phyloP scores from a whole-genome alignment of 30 jellyfish, hydroid and myxozoan species.

The Aurelia sp. region DNA sequence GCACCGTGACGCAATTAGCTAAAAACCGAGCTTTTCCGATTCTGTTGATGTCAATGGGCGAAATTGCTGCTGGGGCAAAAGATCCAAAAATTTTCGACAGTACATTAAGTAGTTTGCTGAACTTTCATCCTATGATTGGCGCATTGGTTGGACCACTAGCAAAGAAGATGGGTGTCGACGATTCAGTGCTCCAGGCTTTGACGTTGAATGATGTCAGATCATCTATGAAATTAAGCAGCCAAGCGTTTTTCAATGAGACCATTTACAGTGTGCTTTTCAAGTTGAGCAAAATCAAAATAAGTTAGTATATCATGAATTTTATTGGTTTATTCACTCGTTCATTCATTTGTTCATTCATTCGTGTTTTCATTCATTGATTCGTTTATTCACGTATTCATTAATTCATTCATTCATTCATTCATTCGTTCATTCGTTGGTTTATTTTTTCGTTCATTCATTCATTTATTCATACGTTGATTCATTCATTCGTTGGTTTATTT shows the following conservation, averaged over 20 bases:
- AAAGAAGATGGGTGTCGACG: neutral
- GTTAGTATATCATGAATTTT: no score
- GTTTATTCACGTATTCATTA: no score
- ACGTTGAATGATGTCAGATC: conserved; percentile 11
- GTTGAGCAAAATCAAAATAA: conserved; percentile 22
- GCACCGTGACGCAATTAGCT: neutral
- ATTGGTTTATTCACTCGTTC: no score
- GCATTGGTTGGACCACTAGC: conserved; percentile 1
- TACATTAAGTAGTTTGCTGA: neutral
- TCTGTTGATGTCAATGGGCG: neutral
- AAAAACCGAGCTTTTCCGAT: neutral
- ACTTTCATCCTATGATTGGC: neutral
- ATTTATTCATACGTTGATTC: no score
- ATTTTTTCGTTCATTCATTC: neutral
- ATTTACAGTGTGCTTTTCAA: conserved; percentile 12
- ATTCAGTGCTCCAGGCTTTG: neutral
- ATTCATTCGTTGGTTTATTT: no score
- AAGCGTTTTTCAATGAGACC: conserved; percentile 3
- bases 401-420: no score
- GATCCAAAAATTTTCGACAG: no score
- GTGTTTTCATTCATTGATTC: no score
- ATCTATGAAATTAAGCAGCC: neutral
- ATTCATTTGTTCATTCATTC: no score
- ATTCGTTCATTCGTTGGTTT: no score
- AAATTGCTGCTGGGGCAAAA: no score